Conservation (phyloP, 2,888 invertebrate species). For the Clistopyga incitator region DNA sequence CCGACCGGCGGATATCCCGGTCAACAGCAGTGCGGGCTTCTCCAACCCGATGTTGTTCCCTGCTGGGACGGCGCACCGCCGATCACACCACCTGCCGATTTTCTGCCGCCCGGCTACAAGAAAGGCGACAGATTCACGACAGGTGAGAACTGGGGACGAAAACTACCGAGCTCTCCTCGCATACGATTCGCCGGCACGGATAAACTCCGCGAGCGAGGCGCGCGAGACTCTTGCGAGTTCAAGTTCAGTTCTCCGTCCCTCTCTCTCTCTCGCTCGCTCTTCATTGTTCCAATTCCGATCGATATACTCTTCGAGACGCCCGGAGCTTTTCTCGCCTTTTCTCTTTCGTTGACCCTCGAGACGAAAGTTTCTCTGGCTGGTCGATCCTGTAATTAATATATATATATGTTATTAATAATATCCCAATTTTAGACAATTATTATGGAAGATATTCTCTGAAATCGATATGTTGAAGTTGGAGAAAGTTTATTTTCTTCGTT, state of each 20-base stretch:
- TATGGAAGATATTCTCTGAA: too few relatives aligned
- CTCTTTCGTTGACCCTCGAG: not conserved
- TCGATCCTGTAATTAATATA: not conserved
- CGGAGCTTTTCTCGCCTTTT: not conserved
- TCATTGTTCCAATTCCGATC: slow-evolving; percentile 13
- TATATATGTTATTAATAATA: too few relatives aligned
- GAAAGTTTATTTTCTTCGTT: too few relatives aligned
- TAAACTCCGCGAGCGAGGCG: slow-evolving; percentile 10
- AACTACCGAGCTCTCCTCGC: too few relatives aligned
- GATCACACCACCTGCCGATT: slow-evolving; percentile 89
- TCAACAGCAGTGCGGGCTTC: slow-evolving; percentile 73
- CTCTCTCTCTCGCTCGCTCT: too few relatives aligned
- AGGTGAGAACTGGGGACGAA: slow-evolving; percentile 76
- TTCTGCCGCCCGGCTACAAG: slow-evolving; percentile 87
- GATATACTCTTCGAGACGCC: not conserved
- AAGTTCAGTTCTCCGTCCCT: slow-evolving; percentile 44
- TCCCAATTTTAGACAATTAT: too few relatives aligned
- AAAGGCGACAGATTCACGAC: slow-evolving; percentile 78
- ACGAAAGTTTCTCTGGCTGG: not conserved
- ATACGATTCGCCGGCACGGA: too few relatives aligned
- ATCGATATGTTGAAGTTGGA: too few relatives aligned
- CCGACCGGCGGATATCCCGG: slow-evolving; percentile 73
- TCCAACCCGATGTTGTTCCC: slow-evolving; percentile 86
- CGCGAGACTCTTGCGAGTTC: slow-evolving; percentile 53
- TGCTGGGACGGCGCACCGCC: slow-evolving; percentile 87